Base-by-base conservation (phyloP, 1,140 invertebrate species). In the Sycobia sp. region DNA sequence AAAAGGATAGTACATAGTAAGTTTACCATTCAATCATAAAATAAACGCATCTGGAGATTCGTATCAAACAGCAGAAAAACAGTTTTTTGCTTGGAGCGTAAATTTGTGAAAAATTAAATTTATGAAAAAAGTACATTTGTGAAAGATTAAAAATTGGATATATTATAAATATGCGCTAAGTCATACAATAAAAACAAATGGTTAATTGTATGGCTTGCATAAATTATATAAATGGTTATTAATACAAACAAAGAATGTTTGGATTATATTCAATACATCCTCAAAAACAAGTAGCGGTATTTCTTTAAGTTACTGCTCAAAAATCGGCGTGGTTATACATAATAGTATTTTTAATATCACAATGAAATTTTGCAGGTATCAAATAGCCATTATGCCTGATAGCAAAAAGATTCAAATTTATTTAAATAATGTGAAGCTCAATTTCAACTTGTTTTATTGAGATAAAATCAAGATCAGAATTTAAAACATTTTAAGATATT, bases 101-200 rank as follows among this genome's bases (percentile, higher is more conserved):
- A 49, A 51, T 61, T 74, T 9, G 14, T 20, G 0, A 66, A 62
- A 32, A 43, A 73, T 27, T n/a, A n/a, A n/a, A n/a, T n/a, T n/a
- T n/a, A n/a, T n/a, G n/a, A n/a, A n/a, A n/a, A n/a, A n/a, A n/a
- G n/a, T n/a, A n/a, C n/a, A n/a, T n/a, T n/a, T n/a, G n/a, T n/a
- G 34, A 64, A 10, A 50, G 56, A 3, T 67, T 80, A 25, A 66
- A 69, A 49, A 8, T 64, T 7, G 34, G 58, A 27, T 82, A 80
- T 54, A 41, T 53, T 0, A 18, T 69, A 27, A 79, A 76, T 55
- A 75, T 82, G 67, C 14, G 58, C 3, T 77, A 82, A 64, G 80
- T 80, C 41, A 49, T 76, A 41, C 7, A 34, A 1, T 46, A 80
- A 10, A 67, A 71, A 29, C 79, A 81, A 65, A 78, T 83, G 76